phyloP scores from a whole-genome alignment of 2,113 vertebrate genomes.

The Cyprinodon variegatus region DNA sequence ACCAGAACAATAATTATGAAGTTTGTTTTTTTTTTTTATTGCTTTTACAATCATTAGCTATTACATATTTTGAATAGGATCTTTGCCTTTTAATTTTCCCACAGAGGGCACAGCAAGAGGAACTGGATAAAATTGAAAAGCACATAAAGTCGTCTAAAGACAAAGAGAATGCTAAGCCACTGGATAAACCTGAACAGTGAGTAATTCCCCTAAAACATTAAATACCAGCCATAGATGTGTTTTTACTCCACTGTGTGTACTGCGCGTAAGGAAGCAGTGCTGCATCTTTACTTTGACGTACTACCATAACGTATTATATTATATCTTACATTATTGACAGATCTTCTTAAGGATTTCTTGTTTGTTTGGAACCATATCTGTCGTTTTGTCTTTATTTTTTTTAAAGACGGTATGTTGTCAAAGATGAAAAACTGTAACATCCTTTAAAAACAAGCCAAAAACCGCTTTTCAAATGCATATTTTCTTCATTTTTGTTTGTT shows the following conservation, averaged over 20 bases:
- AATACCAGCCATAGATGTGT: not conserved
- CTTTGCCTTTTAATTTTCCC: constrained; percentile 43
- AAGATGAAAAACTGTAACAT: too few relatives aligned
- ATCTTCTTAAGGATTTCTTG: too few relatives aligned
- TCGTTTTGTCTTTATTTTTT: too few relatives aligned
- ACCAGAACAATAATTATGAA: not conserved
- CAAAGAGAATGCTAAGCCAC: constrained; percentile 88
- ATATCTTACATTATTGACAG: too few relatives aligned
- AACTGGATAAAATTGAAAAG: constrained; percentile 96
- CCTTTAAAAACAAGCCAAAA: not conserved
- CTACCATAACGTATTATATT: too few relatives aligned
- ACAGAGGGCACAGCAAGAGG: constrained; percentile 95
- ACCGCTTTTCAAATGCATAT: not conserved
- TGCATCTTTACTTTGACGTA: not conserved
- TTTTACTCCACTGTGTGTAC: not conserved
- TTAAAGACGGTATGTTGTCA: too few relatives aligned
- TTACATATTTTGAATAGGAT: not conserved
- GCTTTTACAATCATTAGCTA: not conserved
- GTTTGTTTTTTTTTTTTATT: not conserved
- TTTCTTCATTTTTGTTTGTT: constrained; percentile 7
- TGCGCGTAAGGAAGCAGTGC: not conserved
- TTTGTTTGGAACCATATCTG: too few relatives aligned
- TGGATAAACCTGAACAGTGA: constrained; percentile 99
- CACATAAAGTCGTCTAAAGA: constrained; percentile 92
- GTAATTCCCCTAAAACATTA: constrained; percentile 36